Conservation (phyloP, 2,113 vertebrate genomes). For the Atlantisia rogersi region DNA sequence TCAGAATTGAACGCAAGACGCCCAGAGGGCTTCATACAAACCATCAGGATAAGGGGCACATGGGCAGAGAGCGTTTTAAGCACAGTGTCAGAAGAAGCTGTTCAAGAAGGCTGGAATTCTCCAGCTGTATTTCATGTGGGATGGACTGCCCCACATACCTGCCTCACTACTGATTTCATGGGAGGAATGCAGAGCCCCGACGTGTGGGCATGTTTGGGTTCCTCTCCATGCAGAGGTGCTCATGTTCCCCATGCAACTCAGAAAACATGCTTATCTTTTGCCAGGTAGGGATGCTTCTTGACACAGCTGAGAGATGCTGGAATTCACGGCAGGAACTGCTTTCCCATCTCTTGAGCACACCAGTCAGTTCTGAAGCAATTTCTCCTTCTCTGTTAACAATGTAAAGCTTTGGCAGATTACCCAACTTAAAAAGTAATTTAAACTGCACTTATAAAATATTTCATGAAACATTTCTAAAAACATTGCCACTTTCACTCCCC, state of each 20-base stretch:
- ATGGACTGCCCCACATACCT: not conserved
- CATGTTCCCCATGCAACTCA: not conserved
- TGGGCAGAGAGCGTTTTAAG: not conserved
- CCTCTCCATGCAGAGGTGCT: not conserved
- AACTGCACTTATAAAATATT: conserved; percentile 64
- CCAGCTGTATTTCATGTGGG: not conserved
- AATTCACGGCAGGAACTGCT: not conserved
- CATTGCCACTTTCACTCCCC: conserved; percentile 46
- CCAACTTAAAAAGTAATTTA: conserved; percentile 61
- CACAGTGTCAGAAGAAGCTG: not conserved
- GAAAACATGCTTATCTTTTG: not conserved
- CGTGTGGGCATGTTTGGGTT: not conserved
- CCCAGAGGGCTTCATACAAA: too few species aligned
- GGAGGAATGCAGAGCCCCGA: not conserved
- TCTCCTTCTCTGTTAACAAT: conserved; percentile 30
- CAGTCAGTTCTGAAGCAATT: not conserved
- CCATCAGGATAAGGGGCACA: not conserved
- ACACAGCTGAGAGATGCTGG: not conserved
- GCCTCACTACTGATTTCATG: accelerated
- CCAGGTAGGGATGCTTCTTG: not conserved
- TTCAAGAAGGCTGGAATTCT: not conserved
- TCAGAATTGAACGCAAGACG: accelerated
- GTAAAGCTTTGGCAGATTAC: conserved; percentile 58
- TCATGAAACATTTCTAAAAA: conserved; percentile 60
- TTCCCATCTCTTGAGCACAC: not conserved